phyloP scores from a whole-genome alignment of 1,140 invertebrate species.

The Zaprionus gabonicus region DNA sequence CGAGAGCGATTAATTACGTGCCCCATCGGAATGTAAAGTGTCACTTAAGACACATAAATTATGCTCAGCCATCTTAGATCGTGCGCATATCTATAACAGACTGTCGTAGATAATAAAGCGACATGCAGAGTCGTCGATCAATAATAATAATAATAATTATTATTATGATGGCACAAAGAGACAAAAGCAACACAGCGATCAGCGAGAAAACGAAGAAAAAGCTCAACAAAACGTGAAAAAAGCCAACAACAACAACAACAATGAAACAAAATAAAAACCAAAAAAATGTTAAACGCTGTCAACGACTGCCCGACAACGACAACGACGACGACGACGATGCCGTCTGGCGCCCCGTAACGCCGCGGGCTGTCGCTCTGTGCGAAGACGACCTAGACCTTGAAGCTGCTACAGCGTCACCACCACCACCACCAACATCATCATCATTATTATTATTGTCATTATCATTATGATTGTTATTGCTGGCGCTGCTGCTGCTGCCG shows the following conservation, averaged over 20 bases:
- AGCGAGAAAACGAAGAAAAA: conserved; percentile 6
- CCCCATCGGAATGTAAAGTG: conserved; percentile 10
- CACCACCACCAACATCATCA: conserved; percentile 6
- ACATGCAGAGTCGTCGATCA: conserved; percentile 27
- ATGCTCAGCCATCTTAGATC: conserved; percentile 18
- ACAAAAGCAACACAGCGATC: conserved; percentile 12
- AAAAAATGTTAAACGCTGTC: conserved; percentile 59
- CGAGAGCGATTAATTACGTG: conserved; percentile 51
- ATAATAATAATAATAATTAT: conserved; percentile 56
- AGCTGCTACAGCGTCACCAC: conserved; percentile 15
- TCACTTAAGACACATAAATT: conserved; percentile 54
- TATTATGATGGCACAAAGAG: conserved; percentile 42
- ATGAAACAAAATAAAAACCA: conserved; percentile 22
- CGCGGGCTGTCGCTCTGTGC: conserved; percentile 31
- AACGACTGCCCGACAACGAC: conserved; percentile 51
- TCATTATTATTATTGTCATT: conserved; percentile 18
- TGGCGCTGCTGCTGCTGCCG: conserved; percentile 24
- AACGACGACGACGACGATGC: conserved; percentile 5
- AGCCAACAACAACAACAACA: conserved; percentile 8
- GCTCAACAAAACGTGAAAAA: conserved; percentile 16
- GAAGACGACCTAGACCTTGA: conserved; percentile 75
- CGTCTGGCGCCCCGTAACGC: conserved; percentile 14
- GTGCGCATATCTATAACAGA: conserved; percentile 30
- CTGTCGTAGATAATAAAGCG: conserved; percentile 23
- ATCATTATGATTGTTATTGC: conserved; percentile 12